These are phyloP conservation scores for Drosophila hawaiiensis DNA, from an alignment of 2,888 invertebrate genomes.

Conservation along the genomic window DNA sequence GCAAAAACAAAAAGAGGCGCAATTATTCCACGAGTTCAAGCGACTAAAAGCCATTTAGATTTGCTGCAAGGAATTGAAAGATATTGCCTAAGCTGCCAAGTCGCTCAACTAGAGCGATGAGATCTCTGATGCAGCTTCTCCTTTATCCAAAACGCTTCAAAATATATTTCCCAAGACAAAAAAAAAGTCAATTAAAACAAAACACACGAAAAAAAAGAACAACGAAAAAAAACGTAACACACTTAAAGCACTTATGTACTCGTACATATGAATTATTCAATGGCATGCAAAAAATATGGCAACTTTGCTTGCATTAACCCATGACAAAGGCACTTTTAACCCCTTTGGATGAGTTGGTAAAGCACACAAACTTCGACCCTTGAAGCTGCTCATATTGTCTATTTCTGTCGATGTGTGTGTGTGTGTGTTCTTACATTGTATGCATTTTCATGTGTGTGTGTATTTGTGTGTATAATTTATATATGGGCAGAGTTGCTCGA, in stretches of 20 bases:
- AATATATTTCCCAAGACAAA: background rate
- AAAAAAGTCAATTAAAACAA: background rate
- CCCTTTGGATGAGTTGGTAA: conserved; percentile 14
- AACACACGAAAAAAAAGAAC: background rate
- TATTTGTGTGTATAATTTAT: conserved; percentile 19
- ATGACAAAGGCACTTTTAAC: conserved; percentile 22
- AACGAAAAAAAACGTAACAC: background rate
- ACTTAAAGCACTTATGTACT: background rate
- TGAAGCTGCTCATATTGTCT: conserved; percentile 20
- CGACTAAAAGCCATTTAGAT: conserved; percentile 2
- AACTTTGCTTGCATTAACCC: conserved; percentile 1
- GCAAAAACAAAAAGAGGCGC: background rate
- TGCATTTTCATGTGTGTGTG: conserved; percentile 2
- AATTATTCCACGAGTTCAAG: conserved; percentile 23
- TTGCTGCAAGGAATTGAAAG: background rate
- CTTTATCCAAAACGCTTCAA: background rate
- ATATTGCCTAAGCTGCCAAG: background rate
- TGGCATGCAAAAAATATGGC: conserved; percentile 1
- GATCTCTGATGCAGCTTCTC: background rate
- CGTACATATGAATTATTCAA: conserved; percentile 9
- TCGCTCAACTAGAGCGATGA: background rate
- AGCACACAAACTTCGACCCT: conserved; percentile 16
- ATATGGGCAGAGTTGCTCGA: conserved; percentile 64
- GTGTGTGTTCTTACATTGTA: background rate
- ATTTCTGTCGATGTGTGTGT: background rate